Evolutionary conservation across 2,888 invertebrate species (phyloP).

Genomic region (Stenodema calcarata): DNA sequence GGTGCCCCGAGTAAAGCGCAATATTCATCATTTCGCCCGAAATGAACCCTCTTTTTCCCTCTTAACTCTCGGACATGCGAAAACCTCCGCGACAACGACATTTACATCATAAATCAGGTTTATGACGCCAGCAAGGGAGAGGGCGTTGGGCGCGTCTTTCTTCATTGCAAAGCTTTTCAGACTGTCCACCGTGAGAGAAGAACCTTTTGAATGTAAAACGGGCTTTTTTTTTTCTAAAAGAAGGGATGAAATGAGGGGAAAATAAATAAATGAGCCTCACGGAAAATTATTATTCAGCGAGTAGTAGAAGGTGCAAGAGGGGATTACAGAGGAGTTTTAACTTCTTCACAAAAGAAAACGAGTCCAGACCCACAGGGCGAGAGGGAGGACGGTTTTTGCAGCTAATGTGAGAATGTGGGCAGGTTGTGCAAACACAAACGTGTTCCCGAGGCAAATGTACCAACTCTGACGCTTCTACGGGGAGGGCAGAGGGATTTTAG

Average conservation of each 20-base stretch:
- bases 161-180: constrained; percentile 21
- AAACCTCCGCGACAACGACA: constrained; percentile 17
- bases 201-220: constrained; percentile 28
- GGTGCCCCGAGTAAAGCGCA: no score
- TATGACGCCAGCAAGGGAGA: neutral
- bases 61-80: constrained; percentile 2
- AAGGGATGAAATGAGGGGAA: neutral
- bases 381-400: neutral
- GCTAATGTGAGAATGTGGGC: constrained; percentile 38
- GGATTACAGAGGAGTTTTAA: constrained; percentile 5
- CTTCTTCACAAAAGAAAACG: neutral
- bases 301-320: neutral
- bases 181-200: neutral
- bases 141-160: constrained; percentile 1
- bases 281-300: constrained; percentile 25
- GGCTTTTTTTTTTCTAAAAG: neutral
- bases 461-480: neutral
- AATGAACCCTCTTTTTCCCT: constrained; percentile 2
- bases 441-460: constrained; percentile 1
- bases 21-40: neutral
- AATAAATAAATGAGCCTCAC: constrained; percentile 22
- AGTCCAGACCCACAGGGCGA: neutral
- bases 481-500: neutral
- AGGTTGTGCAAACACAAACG: constrained; percentile 20
- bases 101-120: constrained; percentile 38